phyloP scores from a whole-genome alignment of 2,888 invertebrate genomes.

The Monopis laevigella region DNA sequence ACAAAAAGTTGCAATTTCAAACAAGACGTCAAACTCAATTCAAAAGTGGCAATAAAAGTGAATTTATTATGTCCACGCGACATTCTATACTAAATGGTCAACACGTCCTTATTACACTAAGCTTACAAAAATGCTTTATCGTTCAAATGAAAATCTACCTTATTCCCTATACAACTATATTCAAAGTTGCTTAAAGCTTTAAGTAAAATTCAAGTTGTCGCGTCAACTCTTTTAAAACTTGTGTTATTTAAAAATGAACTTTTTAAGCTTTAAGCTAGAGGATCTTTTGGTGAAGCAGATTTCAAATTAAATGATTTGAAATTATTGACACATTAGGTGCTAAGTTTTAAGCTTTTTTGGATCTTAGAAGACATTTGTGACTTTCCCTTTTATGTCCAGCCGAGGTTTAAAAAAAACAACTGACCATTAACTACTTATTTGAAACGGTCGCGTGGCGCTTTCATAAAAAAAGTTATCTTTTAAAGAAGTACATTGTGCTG shows the following conservation, averaged over 20 bases:
- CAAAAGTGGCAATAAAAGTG: conserved; percentile 38
- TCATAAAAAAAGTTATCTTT: too few species aligned
- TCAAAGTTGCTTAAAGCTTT: too few species aligned
- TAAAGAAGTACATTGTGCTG: too few species aligned
- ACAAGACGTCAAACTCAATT: neutral
- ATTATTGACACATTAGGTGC: conserved; percentile 38
- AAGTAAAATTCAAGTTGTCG: too few species aligned
- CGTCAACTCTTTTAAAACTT: neutral
- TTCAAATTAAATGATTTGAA: conserved; percentile 17
- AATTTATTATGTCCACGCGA: conserved; percentile 53
- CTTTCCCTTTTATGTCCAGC: conserved; percentile 24
- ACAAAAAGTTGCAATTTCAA: neutral
- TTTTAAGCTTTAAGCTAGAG: neutral
- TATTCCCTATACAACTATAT: too few species aligned
- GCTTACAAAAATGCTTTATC: too few species aligned
- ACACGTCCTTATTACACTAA: too few species aligned
- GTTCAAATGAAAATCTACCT: too few species aligned
- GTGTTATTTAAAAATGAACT: neutral
- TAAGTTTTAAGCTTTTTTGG: conserved; percentile 37
- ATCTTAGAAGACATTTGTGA: conserved; percentile 23
- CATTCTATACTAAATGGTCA: conserved; percentile 17
- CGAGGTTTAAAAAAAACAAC: too few species aligned
- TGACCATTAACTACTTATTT: too few species aligned
- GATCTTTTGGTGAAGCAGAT: neutral
- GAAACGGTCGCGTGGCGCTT: too few species aligned